Conservation (phyloP, 2,113 vertebrate genomes). For the Aptenodytes patagonicus region DNA sequence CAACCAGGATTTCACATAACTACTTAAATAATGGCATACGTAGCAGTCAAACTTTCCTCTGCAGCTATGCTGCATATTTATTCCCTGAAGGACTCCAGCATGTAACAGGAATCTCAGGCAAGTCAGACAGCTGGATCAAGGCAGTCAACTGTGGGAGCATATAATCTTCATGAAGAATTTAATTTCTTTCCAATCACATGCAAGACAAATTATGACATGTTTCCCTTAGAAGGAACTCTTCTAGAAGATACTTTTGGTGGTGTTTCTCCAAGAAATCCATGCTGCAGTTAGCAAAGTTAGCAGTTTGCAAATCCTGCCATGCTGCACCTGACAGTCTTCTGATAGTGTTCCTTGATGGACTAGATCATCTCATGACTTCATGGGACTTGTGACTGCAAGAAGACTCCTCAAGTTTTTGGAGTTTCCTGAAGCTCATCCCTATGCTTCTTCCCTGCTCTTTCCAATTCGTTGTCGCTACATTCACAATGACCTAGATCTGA, state of each 20-base stretch:
- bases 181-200: not conserved
- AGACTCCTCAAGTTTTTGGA: not conserved
- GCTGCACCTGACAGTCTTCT: not conserved
- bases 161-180: not conserved
- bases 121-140: not conserved
- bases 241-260: not conserved
- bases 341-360: not conserved
- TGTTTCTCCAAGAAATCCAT: not conserved
- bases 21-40: not conserved
- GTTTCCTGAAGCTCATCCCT: not conserved
- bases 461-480: not conserved
- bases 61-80: not conserved
- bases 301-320: not conserved
- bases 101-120: not conserved
- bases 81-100: not conserved
- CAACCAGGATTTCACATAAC: not conserved
- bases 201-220: not conserved
- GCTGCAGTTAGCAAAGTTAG: not conserved
- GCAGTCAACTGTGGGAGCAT: not conserved
- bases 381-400: not conserved
- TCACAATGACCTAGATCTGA: not conserved
- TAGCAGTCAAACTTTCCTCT: not conserved
- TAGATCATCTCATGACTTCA: not conserved
- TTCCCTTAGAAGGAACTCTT: not conserved
- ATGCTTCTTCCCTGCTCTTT: not conserved